Conservation (phyloP, 1,140 invertebrate genomes). For the Sinella curviseta region DNA sequence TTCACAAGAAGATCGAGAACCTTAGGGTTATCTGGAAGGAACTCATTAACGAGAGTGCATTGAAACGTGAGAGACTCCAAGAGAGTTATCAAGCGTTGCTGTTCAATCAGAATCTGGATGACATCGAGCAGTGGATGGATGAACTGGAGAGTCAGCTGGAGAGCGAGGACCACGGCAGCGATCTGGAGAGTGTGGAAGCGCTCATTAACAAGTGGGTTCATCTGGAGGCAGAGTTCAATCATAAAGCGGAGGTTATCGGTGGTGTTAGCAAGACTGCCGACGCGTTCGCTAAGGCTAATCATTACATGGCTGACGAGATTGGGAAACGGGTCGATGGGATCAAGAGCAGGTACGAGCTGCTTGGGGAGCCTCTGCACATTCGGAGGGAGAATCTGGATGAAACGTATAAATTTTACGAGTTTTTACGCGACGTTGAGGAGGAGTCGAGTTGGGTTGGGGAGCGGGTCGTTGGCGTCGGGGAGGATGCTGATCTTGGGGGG, state of each 20-base stretch:
- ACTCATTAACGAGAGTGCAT: conserved; percentile 67
- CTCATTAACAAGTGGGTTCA: conserved; percentile 82
- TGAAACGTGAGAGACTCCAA: conserved; percentile 84
- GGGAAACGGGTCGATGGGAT: conserved; percentile 57
- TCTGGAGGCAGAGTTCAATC: conserved; percentile 75
- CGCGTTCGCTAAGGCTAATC: conserved; percentile 71
- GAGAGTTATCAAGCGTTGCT: conserved; percentile 83
- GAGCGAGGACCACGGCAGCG: conserved; percentile 77
- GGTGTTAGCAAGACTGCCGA: conserved; percentile 73
- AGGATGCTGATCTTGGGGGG: conserved; percentile 50
- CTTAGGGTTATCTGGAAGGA: conserved; percentile 81
- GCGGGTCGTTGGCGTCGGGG: background rate
- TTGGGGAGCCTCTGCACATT: conserved; percentile 87
- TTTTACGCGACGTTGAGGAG: conserved; percentile 80
- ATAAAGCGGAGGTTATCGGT: conserved; percentile 75
- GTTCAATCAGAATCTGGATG: conserved; percentile 80
- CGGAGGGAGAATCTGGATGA: conserved; percentile 86
- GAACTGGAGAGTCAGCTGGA: conserved; percentile 79
- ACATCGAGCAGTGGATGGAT: conserved; percentile 86
- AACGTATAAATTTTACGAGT: conserved; percentile 79
- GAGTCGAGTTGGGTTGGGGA: conserved; percentile 68
- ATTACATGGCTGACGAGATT: conserved; percentile 84
- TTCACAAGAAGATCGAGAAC: conserved; percentile 77
- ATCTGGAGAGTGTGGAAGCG: conserved; percentile 77
- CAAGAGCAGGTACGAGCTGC: conserved; percentile 67